A percentile compares a stretch with the other conserved stretches of the same genome.
Conservation (phyloP, 2,888 invertebrate genomes). For the Lucinisca nassula region DNA sequence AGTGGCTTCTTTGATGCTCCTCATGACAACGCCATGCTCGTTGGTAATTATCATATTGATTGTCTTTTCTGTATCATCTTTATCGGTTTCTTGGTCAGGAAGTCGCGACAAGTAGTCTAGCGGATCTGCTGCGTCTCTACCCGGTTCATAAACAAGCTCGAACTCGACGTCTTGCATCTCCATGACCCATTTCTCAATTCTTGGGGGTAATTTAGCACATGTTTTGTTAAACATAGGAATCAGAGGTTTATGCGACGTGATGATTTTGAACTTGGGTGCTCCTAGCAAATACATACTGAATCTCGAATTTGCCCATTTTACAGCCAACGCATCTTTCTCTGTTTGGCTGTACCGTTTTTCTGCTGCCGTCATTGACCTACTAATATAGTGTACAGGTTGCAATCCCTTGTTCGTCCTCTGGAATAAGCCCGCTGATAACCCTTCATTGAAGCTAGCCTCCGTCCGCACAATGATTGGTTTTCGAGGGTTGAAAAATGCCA, state of each 20-base stretch:
- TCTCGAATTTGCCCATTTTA: slow-evolving; percentile 28
- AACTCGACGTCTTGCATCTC: too few relatives aligned
- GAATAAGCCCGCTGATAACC: too few relatives aligned
- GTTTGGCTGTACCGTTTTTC: too few relatives aligned
- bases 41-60: slow-evolving; percentile 22
- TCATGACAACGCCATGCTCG: slow-evolving; percentile 11
- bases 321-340: too few relatives aligned
- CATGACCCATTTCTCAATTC: slow-evolving; percentile 61
- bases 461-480: background rate
- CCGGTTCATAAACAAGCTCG: too few relatives aligned
- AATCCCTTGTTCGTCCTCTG: slow-evolving; percentile 40
- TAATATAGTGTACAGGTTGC: slow-evolving; percentile 51
- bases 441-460: background rate
- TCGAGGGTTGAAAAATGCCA: background rate
- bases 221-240: too few relatives aligned
- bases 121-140: slow-evolving; percentile 37
- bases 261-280: slow-evolving; percentile 37
- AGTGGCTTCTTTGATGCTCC: background rate
- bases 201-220: slow-evolving; percentile 34
- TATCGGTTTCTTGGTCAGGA: slow-evolving; percentile 18
- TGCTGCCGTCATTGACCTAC: too few relatives aligned
- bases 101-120: slow-evolving; percentile 28
- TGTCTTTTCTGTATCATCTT: slow-evolving; percentile 23
- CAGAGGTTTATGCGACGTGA: too few relatives aligned
- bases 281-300: background rate